Evolutionary conservation across 2,113 vertebrate genomes (phyloP).

Genomic region (Hydropotes inermis): DNA sequence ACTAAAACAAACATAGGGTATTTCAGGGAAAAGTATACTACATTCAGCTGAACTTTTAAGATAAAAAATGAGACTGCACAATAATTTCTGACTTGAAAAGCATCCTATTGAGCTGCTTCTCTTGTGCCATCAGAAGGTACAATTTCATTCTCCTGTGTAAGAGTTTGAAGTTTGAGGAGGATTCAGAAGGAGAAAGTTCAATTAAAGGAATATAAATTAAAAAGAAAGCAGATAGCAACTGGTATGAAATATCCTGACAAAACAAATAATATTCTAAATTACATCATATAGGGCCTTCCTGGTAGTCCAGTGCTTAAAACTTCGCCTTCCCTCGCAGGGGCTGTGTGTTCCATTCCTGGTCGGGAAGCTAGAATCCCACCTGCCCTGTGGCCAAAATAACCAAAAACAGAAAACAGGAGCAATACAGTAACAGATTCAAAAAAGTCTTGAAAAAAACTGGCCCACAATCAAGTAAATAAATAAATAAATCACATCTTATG

Average conservation of each 20-base stretch:
- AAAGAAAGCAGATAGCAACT: neutral
- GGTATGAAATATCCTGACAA: neutral
- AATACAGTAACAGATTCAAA: neutral
- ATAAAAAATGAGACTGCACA: neutral
- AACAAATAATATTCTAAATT: constrained; percentile 4
- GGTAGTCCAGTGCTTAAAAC: neutral
- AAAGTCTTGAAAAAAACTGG: neutral
- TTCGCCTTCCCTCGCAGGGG: neutral
- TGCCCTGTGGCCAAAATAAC: neutral
- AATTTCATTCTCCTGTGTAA: neutral
- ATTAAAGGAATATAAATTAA: neutral
- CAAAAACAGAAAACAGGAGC: neutral
- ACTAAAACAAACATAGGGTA: neutral
- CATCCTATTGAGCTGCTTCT: neutral
- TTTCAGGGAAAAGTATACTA: neutral
- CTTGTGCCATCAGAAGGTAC: neutral
- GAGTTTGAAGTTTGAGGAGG: neutral
- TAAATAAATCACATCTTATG: constrained; percentile 11
- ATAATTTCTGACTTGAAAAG: neutral
- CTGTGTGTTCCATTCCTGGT: neutral
- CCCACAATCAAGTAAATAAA: neutral
- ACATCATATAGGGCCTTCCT: neutral
- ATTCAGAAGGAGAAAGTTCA: neutral
- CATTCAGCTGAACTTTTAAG: neutral
- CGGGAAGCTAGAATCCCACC: neutral